Conservation (phyloP, 2,888 invertebrate species). For the Lobophora halterata region DNA sequence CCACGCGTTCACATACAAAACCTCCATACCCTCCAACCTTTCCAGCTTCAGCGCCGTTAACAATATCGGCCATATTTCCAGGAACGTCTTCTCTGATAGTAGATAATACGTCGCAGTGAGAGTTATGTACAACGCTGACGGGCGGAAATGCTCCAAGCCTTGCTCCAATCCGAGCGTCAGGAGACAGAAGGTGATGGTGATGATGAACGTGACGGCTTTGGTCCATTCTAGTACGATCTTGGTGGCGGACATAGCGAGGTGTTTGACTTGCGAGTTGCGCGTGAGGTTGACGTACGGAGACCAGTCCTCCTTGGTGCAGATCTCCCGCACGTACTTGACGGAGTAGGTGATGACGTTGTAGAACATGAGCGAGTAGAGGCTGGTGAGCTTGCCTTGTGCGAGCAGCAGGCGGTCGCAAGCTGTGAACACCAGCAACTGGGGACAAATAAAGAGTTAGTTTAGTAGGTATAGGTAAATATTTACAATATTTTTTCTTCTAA, state of each 20-base stretch:
- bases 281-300: conserved; percentile 88
- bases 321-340: conserved; percentile 86
- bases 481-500: no score
- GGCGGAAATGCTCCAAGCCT: conserved; percentile 87
- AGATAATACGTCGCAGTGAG: conserved; percentile 86
- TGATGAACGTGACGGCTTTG: conserved; percentile 89
- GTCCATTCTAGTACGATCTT: conserved; percentile 91
- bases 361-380: conserved; percentile 89
- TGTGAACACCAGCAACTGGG: conserved; percentile 86
- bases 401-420: conserved; percentile 85
- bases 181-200: conserved; percentile 88
- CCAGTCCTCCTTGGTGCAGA: conserved; percentile 88
- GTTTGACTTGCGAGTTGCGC: conserved; percentile 86
- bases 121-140: conserved; percentile 83
- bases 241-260: conserved; percentile 90
- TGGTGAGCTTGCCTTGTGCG: conserved; percentile 82
- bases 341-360: conserved; percentile 91
- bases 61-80: conserved; percentile 82
- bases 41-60: conserved; percentile 82
- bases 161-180: conserved; percentile 88
- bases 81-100: conserved; percentile 86
- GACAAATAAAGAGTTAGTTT: conserved; percentile 19
- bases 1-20: conserved; percentile 84
- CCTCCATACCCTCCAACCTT: conserved; percentile 85
- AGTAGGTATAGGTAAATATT: not conserved